Evolutionary conservation across 2,113 vertebrate genomes (phyloP).

Genomic region (Speoplatyrhinus poulsoni): DNA sequence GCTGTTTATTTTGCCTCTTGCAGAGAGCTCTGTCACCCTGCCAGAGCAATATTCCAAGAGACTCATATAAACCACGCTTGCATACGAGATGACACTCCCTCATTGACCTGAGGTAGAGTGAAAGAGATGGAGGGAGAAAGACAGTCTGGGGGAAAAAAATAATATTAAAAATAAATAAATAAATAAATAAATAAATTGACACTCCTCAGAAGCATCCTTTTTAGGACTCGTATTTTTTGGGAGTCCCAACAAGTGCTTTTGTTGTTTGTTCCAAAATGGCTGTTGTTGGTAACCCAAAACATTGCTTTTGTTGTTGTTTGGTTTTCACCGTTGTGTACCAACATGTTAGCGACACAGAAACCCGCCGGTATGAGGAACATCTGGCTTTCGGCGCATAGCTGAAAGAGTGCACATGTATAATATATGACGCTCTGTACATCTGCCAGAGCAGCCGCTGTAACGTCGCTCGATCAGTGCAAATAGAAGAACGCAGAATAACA

Average conservation of each 20-base stretch:
- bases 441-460: constrained; percentile 68
- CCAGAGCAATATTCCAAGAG: constrained; percentile 60
- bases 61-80: constrained; percentile 45
- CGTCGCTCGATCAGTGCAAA: constrained; percentile 66
- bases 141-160: no score
- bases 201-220: constrained; percentile 35
- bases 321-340: constrained; percentile 58
- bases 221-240: constrained; percentile 34
- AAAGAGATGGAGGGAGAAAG: not conserved
- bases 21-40: constrained; percentile 63
- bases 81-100: constrained; percentile 45
- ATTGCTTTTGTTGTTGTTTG: constrained; percentile 68
- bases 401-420: constrained; percentile 76
- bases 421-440: constrained; percentile 76
- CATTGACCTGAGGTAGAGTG: constrained; percentile 47
- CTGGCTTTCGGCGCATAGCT: constrained; percentile 79
- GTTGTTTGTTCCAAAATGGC: constrained; percentile 67
- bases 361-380: constrained; percentile 70
- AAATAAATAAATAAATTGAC: constrained; percentile 1
- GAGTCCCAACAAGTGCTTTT: constrained; percentile 49
- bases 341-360: constrained; percentile 64
- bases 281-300: constrained; percentile 64
- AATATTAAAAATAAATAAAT: no score
- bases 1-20: constrained; percentile 67
- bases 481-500: constrained; percentile 36